Evolutionary conservation across 2,113 vertebrate genomes (phyloP), one percentile per base, ranked within the genome.

Genomic region (Picathartes gymnocephalus): DNA sequence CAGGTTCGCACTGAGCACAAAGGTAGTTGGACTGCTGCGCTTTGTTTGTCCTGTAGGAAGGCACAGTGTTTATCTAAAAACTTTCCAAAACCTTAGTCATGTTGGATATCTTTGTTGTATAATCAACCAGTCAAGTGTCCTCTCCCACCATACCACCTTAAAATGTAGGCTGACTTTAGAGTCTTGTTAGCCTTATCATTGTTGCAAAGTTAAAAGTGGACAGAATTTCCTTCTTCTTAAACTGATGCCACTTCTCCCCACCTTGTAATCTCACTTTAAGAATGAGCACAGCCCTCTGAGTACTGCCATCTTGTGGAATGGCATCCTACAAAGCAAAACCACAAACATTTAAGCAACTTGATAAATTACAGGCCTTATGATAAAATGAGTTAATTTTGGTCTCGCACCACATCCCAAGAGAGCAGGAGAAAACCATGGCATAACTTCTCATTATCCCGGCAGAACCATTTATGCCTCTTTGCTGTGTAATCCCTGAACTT

Each of bases 261-360:
- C 78, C 57, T 90, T 96, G 42, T 88, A 96, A 96, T 96, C 81
- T 81, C 9, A 2, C 61, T 83, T 44, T 35, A 69, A 90, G 47
- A 81, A 94, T 5, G 14, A 94, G 33, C 40, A 19, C 12, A 82
- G 58, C 44, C 56, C 56, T 82, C 9, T 31, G 14, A 93, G 31
- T 56, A 65, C 48, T 57, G 40, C 45, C 45, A 72, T 79, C 31
- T 70, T 60, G 28, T 53, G 51, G 83, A 90, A 81, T 15, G 18
- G 50, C 69, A 87, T 88, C 56, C 30, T 94, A 57, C 79, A 51
- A 92, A 92, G 70, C 47, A 45, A 95, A 93, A 79, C 88, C 93
- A 89, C 91, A 94, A 91, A 65, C 70, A 88, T 95, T 68, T 89
- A 81, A 91, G 78, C 62, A 87, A 88, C 35, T 44, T 56, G 79